These are phyloP conservation scores for Romanogobio albipinnatus DNA, from an alignment of 2,113 vertebrate genomes.

Conservation along the genomic window DNA sequence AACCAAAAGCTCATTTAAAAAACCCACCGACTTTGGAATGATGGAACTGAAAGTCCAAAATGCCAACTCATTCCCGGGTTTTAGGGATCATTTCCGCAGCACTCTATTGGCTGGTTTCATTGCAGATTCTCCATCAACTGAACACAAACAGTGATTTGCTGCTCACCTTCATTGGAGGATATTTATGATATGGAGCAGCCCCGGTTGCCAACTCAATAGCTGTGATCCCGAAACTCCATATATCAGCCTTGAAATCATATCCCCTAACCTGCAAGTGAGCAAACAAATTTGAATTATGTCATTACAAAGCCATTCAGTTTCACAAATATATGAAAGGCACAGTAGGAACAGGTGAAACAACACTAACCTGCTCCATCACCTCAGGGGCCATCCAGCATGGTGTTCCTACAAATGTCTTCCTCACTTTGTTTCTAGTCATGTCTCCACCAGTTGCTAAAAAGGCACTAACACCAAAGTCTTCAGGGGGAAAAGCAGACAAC, in stretches of 20 bases:
- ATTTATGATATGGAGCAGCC: slow-evolving; percentile 98
- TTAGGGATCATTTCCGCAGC: too few species aligned
- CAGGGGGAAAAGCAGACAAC: slow-evolving; percentile 45
- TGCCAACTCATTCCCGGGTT: background rate
- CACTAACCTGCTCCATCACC: slow-evolving; percentile 94
- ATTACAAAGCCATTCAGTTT: background rate
- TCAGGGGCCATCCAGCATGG: slow-evolving; percentile 99
- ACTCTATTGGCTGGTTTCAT: background rate
- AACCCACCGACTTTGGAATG: background rate
- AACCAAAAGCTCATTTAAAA: background rate
- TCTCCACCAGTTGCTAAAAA: slow-evolving; percentile 96
- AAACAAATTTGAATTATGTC: background rate
- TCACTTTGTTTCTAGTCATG: slow-evolving; percentile 97
- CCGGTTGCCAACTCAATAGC: slow-evolving; percentile 96
- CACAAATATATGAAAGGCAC: background rate
- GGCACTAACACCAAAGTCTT: slow-evolving; percentile 96
- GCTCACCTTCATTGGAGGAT: slow-evolving; percentile 94
- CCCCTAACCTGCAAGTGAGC: slow-evolving; percentile 84
- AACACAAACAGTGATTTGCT: background rate
- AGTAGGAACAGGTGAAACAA: background rate
- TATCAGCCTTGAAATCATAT: slow-evolving; percentile 98
- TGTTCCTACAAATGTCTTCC: slow-evolving; percentile 97
- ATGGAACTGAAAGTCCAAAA: background rate
- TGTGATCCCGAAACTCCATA: slow-evolving; percentile 99
- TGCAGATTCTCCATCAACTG: background rate